Conservation (phyloP, 2,113 vertebrate species). For the Xerus inauris region DNA sequence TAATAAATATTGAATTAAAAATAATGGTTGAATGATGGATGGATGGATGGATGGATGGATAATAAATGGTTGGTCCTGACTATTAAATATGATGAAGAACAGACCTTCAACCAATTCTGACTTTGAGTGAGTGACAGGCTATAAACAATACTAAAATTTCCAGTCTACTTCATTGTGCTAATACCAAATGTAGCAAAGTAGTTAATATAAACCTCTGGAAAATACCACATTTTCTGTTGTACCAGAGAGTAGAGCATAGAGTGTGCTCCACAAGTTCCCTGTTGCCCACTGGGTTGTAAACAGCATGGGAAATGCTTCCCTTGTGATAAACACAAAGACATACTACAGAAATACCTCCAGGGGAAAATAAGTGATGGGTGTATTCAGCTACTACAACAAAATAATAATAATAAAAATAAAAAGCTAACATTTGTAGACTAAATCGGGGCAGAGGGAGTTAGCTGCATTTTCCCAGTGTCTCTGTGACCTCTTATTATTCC, state of each 20-base stretch:
- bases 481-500: slow-evolving; percentile 72
- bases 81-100: neutral
- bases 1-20: neutral
- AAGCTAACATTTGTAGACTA: neutral
- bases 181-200: neutral
- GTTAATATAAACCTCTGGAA: neutral
- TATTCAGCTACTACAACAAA: slow-evolving; percentile 40
- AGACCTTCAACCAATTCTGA: neutral
- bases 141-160: neutral
- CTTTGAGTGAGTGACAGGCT: neutral
- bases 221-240: neutral
- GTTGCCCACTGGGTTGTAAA: neutral
- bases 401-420: slow-evolving; percentile 52
- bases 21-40: neutral
- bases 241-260: neutral
- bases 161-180: neutral
- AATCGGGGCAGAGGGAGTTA: neutral
- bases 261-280: neutral
- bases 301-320: neutral
- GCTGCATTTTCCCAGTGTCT: slow-evolving; percentile 50
- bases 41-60: neutral
- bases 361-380: neutral
- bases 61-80: neutral
- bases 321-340: slow-evolving; percentile 13
- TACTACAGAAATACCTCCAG: neutral